Base-by-base conservation (phyloP, 2,113 vertebrate species). In the Taurulus bubalis region DNA sequence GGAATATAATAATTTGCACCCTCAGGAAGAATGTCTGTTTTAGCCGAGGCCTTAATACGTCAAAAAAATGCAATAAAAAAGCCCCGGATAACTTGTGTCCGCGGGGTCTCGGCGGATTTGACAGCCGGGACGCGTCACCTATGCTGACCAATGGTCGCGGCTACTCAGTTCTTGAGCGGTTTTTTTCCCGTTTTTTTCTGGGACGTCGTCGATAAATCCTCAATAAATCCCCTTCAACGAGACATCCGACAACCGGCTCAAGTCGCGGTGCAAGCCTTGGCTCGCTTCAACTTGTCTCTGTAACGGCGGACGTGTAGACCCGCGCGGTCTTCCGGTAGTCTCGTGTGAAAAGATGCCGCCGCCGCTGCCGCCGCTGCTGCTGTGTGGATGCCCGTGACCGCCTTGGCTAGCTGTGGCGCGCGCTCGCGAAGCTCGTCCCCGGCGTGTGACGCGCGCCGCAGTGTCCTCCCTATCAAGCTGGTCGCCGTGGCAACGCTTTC, bases 401-500 rank as follows among this genome's bases (percentile, higher is more conserved):
- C 76, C 60, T 77, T 76, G 20, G 81, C 84, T 53, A 18, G 38
- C 81, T 28, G 71, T 59, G 18, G 65, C 86, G 67, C n/a, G 60
- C 73, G 40, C 87, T 47, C 40, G 62, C 83, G n/a, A 49, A 58
- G 86, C 79, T 87, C 89, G 87, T 65, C 83, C 24, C 65, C 84
- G 80, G 71, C 77, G 80, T 12, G 75, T 56, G 73, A 79, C 87
- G 89, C 92, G 88, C 88, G 88, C 90, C 84, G 92, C 89, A 80
- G 85, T 93, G 87, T 91, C 92, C 83, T 87, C 87, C 80, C 88
- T 81, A 89, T 85, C 88, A 83, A 88, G 88, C 87, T 65, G 90
- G 93, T 93, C 85, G 91, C 87, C 90, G 45, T 93, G 90, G 92
- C 91, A 94, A 95, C 94, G 89, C 92, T 92, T 87, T 87, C 87